phyloP scores from a whole-genome alignment of 2,888 invertebrate genomes.

The Synanthedon andrenaeformis region DNA sequence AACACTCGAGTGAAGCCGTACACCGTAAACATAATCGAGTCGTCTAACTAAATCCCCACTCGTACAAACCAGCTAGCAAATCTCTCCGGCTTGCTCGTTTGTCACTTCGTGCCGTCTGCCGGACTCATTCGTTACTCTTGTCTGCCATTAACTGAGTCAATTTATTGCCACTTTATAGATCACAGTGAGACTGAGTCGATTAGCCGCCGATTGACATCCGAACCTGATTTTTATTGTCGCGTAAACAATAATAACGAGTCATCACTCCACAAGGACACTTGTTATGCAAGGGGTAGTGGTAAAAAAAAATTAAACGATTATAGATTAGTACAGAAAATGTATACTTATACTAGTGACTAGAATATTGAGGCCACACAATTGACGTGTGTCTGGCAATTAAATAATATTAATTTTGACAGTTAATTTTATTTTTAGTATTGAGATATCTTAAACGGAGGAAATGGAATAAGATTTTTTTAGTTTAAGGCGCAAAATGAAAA shows the following conservation, averaged over 20 bases:
- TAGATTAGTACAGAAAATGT: no score
- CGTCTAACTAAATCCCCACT: not conserved
- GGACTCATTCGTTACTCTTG: constrained; percentile 21
- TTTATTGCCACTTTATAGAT: constrained; percentile 28
- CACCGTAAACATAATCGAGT: not conserved
- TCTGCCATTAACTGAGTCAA: constrained; percentile 12
- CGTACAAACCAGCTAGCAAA: constrained; percentile 18
- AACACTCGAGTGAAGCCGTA: not conserved
- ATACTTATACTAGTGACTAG: no score
- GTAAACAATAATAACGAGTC: constrained; percentile 16
- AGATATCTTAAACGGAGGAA: no score
- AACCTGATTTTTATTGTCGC: constrained; percentile 24
- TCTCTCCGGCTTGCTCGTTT: constrained; percentile 20
- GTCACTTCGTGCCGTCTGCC: constrained; percentile 13
- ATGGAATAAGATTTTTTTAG: no score
- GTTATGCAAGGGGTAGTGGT: no score
- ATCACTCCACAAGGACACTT: no score
- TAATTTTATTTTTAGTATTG: no score
- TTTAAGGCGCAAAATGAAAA: no score
- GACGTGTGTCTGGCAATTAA: no score
- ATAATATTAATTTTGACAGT: no score
- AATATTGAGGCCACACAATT: no score
- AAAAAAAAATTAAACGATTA: no score
- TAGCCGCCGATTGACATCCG: constrained; percentile 10
- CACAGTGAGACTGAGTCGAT: constrained; percentile 20